A percentile compares a stretch with the other conserved stretches of the same genome.
phyloP scores from a whole-genome alignment of 2,888 invertebrate species.

The Hypsopygia costalis region DNA sequence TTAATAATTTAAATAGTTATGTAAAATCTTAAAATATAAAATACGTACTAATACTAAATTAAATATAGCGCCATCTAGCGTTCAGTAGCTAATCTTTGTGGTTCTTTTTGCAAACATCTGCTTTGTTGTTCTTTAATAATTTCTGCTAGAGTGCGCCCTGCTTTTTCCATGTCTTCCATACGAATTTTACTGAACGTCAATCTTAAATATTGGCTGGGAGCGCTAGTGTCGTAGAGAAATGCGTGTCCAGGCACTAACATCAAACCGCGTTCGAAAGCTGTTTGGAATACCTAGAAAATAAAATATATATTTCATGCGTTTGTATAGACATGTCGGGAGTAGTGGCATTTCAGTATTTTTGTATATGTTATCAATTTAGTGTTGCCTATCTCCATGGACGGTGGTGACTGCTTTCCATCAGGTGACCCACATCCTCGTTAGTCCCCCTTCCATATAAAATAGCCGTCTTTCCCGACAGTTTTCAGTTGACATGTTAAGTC shows the following conservation, averaged over 20 bases:
- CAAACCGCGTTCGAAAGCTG: slow-evolving; percentile 84
- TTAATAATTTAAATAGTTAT: too few species aligned
- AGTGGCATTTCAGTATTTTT: too few species aligned
- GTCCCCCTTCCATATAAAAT: too few species aligned
- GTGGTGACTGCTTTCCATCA: too few species aligned
- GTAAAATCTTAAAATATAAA: too few species aligned
- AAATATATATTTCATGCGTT: not conserved
- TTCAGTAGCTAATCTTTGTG: slow-evolving; percentile 41
- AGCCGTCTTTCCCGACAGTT: too few species aligned
- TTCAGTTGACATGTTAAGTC: too few species aligned
- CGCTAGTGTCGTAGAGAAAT: slow-evolving; percentile 82
- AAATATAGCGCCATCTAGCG: slow-evolving; percentile 30
- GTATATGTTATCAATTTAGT: too few species aligned
- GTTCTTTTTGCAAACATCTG: slow-evolving; percentile 26
- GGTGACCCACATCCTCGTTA: too few species aligned
- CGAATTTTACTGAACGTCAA: slow-evolving; percentile 86
- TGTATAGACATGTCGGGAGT: too few species aligned
- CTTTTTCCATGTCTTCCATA: slow-evolving; percentile 83
- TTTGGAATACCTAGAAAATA: slow-evolving; percentile 57
- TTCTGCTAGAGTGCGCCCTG: slow-evolving; percentile 79
- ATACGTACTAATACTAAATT: not conserved
- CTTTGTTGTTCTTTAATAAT: slow-evolving; percentile 81
- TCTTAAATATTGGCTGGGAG: slow-evolving; percentile 84
- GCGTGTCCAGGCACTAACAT: slow-evolving; percentile 88
- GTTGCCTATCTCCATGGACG: too few species aligned